phyloP scores from a whole-genome alignment of 2,113 vertebrate genomes.

The Hyaena hyaena region DNA sequence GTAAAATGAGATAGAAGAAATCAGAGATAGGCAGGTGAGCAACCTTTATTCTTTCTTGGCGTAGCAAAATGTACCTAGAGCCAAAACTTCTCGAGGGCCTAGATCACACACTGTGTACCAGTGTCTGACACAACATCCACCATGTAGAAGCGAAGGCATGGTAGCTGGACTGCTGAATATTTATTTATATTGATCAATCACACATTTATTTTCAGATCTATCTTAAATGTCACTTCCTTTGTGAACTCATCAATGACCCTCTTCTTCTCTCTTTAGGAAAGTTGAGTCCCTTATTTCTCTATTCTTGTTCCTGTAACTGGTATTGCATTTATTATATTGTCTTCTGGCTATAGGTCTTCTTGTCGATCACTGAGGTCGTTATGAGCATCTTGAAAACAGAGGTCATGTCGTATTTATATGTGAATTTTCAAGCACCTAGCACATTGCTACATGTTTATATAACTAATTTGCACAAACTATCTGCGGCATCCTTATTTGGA shows the following conservation, averaged over 20 bases:
- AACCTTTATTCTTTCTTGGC: neutral
- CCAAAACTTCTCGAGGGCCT: neutral
- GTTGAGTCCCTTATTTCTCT: neutral
- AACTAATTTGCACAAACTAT: slow-evolving; percentile 10
- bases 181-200: neutral
- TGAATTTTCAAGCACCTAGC: neutral
- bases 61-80: neutral
- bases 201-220: neutral
- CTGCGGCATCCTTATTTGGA: slow-evolving; percentile 6
- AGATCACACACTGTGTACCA: neutral
- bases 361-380: neutral
- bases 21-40: neutral
- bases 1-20: neutral
- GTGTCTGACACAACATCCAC: too few species aligned
- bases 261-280: neutral
- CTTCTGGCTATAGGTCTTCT: neutral
- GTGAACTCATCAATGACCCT: neutral
- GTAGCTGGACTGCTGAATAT: neutral
- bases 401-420: neutral
- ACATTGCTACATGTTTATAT: slow-evolving; percentile 13
- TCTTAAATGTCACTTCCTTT: neutral
- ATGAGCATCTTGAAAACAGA: neutral
- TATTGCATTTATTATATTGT: neutral
- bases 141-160: neutral
- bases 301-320: neutral